phyloP scores from a whole-genome alignment of 2,113 vertebrate species.

The Regulus satrapa region DNA sequence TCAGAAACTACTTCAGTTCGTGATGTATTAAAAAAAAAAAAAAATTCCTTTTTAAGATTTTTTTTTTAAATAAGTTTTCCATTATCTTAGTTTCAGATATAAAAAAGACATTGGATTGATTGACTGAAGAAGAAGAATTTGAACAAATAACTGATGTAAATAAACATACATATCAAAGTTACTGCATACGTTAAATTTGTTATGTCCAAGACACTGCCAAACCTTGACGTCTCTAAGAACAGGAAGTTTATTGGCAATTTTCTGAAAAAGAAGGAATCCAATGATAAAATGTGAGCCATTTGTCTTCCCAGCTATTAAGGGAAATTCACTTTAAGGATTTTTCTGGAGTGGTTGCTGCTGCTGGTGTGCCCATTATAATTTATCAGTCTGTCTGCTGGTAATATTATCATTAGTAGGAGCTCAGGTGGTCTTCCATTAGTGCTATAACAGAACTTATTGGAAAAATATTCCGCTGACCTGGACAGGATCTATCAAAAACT shows the following conservation, averaged over 20 bases:
- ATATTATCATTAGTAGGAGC: conserved; percentile 15
- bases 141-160: background rate
- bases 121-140: background rate
- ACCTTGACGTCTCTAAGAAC: conserved; percentile 24
- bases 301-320: conserved; percentile 50
- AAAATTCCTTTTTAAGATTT: too few relatives aligned
- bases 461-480: conserved; percentile 36
- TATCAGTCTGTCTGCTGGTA: conserved; percentile 40
- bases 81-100: background rate
- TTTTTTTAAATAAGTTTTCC: too few relatives aligned
- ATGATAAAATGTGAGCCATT: conserved; percentile 60
- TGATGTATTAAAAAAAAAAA: background rate
- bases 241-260: conserved; percentile 64
- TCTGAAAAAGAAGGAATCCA: conserved; percentile 46
- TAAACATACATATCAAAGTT: background rate
- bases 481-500: background rate
- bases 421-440: conserved; percentile 48
- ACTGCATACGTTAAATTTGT: conserved; percentile 40
- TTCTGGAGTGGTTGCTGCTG: conserved; percentile 8
- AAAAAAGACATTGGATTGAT: background rate
- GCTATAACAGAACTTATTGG: background rate
- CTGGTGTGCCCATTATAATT: conserved; percentile 32
- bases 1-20: background rate
- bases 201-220: background rate
- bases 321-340: conserved; percentile 46